Conservation (phyloP, 2,797 vertebrate species). For the Heterohyrax brucei region DNA sequence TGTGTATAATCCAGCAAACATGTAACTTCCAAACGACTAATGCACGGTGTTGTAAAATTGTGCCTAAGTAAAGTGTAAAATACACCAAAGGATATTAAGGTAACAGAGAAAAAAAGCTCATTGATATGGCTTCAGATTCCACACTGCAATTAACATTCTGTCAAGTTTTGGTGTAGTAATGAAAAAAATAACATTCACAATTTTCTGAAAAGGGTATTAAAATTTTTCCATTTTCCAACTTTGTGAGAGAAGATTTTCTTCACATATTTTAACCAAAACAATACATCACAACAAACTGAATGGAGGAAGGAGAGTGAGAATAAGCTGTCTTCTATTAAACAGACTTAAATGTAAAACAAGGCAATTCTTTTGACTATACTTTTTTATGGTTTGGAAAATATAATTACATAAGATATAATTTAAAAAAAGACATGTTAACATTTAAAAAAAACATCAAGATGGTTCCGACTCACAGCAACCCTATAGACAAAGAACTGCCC, state of each 20-base stretch:
- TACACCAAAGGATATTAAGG: not conserved
- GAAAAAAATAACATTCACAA: conserved; percentile 25
- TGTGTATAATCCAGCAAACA: not conserved
- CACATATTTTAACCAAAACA: conserved; percentile 21
- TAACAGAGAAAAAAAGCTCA: not conserved
- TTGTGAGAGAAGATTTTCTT: conserved; percentile 14
- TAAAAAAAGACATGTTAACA: too few species aligned
- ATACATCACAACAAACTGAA: not conserved
- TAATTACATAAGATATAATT: not conserved
- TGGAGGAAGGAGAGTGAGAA: not conserved
- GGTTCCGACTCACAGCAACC: too few species aligned
- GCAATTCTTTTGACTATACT: conserved; percentile 19
- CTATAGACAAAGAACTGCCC: too few species aligned
- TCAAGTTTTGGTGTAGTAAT: not conserved
- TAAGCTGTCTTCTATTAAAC: conserved; percentile 11
- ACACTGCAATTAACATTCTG: not conserved
- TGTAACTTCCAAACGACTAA: not conserved
- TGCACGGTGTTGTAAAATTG: conserved; percentile 19
- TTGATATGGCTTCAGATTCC: not conserved
- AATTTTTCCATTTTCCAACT: conserved; percentile 35
- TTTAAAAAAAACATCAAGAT: too few species aligned
- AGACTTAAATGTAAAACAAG: conserved; percentile 51
- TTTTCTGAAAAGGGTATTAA: conserved; percentile 52
- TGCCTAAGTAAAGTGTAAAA: conserved; percentile 3
- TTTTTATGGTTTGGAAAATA: not conserved